Conservation (phyloP, 1,140 invertebrate genomes). For the Acyrthosiphon pisum region DNA sequence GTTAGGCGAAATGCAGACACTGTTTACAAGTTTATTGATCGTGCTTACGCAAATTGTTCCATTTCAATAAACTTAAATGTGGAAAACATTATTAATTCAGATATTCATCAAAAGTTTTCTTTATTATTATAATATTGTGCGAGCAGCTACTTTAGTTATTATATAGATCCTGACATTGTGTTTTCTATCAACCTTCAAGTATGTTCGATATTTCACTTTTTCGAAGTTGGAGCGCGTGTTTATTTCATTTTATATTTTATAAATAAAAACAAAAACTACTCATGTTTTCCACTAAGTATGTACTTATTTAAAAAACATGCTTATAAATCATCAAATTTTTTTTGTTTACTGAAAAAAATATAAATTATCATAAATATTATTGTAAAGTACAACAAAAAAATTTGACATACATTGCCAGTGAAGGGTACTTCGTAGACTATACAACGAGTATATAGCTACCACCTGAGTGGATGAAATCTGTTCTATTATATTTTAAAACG, state of each 20-base stretch:
- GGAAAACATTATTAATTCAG: background rate
- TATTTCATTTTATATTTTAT: background rate
- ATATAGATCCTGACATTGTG: background rate
- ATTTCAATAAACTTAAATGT: background rate
- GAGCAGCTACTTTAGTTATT: background rate
- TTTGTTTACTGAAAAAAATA: background rate
- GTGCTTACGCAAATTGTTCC: background rate
- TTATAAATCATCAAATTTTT: background rate
- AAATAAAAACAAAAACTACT: background rate
- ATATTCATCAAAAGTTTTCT: background rate
- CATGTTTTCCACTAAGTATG: background rate
- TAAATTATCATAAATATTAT: background rate
- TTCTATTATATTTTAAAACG: background rate
- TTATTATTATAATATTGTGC: background rate
- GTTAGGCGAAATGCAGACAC: background rate
- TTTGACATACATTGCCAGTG: background rate
- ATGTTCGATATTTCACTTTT: background rate
- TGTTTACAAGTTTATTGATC: background rate
- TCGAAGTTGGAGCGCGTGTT: background rate
- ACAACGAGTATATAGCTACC: background rate
- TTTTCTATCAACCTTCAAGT: background rate
- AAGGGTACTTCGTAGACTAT: background rate
- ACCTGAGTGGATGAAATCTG: background rate
- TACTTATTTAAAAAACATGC: background rate
- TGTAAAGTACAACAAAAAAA: background rate